Conservation (phyloP, 64 coral and sea anemone species). For the Montipora capricornis region DNA sequence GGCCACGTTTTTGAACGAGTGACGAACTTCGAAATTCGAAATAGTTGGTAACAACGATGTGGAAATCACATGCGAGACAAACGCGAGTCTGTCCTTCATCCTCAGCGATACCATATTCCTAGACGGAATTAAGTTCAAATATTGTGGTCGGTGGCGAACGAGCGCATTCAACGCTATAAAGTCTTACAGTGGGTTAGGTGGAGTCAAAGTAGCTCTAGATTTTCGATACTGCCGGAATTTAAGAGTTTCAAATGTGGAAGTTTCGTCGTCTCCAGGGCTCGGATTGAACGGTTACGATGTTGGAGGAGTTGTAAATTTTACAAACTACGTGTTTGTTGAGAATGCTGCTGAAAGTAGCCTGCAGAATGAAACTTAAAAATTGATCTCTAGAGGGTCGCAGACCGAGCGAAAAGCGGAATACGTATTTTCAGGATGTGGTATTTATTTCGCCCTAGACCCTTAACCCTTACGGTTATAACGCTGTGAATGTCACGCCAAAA, state of each 20-base stretch:
- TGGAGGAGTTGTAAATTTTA: slow-evolving; percentile 46
- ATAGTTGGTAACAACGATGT: slow-evolving; percentile 60
- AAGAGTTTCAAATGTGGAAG: slow-evolving; percentile 35
- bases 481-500: slow-evolving; percentile 42
- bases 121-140: slow-evolving; percentile 64
- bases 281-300: slow-evolving; percentile 71
- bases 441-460: slow-evolving; percentile 64
- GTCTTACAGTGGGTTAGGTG: slow-evolving; percentile 28
- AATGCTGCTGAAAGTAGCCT: slow-evolving; percentile 20
- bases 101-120: slow-evolving; percentile 69
- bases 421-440: slow-evolving; percentile 72
- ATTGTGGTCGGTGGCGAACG: slow-evolving; percentile 67
- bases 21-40: slow-evolving; percentile 69
- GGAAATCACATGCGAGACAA: slow-evolving; percentile 51
- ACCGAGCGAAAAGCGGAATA: not conserved
- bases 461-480: slow-evolving; percentile 36
- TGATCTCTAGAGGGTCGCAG: not conserved
- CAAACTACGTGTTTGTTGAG: slow-evolving; percentile 52
- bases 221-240: slow-evolving; percentile 84
- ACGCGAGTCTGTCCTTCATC: slow-evolving; percentile 74
- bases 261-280: slow-evolving; percentile 64
- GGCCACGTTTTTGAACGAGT: slow-evolving; percentile 50
- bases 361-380: not conserved
- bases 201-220: slow-evolving; percentile 52
- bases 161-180: slow-evolving; percentile 57